Evolutionary conservation across 2,797 vertebrate genomes (phyloP), one percentile per base, ranked within the genome.

Genomic region (Threskiornis aethiopicus): DNA sequence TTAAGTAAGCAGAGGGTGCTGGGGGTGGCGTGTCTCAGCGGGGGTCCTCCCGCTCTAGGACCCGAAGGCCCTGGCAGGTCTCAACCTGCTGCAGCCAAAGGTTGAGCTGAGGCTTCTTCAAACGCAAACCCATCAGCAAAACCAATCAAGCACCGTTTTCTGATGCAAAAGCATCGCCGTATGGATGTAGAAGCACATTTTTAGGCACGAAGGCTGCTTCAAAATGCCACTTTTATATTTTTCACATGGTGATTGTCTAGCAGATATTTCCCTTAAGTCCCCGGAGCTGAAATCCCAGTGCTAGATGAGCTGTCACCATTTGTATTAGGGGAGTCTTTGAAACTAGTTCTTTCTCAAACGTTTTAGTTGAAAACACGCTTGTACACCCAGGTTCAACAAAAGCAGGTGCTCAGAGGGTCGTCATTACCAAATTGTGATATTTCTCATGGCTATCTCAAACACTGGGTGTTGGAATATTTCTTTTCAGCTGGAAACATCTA

Each of bases 401-500:
- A 88, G 55, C 55, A 80, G 73, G 52, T 52, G 69, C 72, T 93
- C 76, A 91, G 91, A 80, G 87, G 81, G 89, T 87, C 18, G 1
- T 26, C 18, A 47, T 78, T 94, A 94, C 84, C 87, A 93, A 94
- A 93, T 67, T 66, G 79, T 83, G 94, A 28, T 77, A 81, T 82
- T 91, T 89, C 91, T 93, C 24, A 0, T 79, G 96, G 87, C 93
- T 46, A 28, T 64, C 89, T 94, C 57, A 90, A 95, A 88, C 62
- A 44, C 91, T 67, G 81, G 13, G 58, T 31, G 65, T 61, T 4
- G 14, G 51, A 90, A 66, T 96, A 85, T 84, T 95, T 90, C 59
- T 70, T 91, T 97, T 91, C 95, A 82, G 66, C 62, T 93, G 77
- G 70, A 95, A 96, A 89, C 37, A 28, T 91, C 93, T 91, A 80